Conservation (phyloP, 1,140 invertebrate species). For the Philaenus spumarius region DNA sequence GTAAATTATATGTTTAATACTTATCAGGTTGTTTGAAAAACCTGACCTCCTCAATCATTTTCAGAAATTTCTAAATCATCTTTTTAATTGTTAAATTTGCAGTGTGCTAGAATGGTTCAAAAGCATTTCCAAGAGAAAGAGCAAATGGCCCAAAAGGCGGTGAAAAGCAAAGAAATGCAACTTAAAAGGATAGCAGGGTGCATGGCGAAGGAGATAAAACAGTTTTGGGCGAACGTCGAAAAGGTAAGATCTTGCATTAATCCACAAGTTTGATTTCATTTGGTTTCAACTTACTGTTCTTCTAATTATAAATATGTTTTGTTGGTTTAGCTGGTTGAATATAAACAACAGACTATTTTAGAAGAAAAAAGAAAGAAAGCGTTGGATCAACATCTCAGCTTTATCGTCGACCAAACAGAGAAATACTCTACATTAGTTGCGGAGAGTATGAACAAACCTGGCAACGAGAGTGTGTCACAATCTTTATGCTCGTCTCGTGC, state of each 20-base stretch:
- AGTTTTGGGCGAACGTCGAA: slow-evolving; percentile 95
- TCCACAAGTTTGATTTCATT: too few relatives aligned
- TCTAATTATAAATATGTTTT: slow-evolving; percentile 19
- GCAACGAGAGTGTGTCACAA: slow-evolving; percentile 27
- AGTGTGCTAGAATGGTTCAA: slow-evolving; percentile 82
- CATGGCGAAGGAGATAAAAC: slow-evolving; percentile 88
- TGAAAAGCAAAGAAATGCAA: slow-evolving; percentile 85
- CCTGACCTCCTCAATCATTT: too few relatives aligned
- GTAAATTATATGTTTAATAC: too few relatives aligned
- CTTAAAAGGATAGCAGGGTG: slow-evolving; percentile 80
- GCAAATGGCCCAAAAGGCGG: slow-evolving; percentile 76
- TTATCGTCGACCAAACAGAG: slow-evolving; percentile 98
- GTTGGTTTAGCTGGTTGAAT: slow-evolving; percentile 74
- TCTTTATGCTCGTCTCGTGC: slow-evolving; percentile 39
- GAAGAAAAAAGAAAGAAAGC: slow-evolving; percentile 95
- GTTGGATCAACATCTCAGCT: slow-evolving; percentile 94
- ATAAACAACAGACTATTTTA: slow-evolving; percentile 83
- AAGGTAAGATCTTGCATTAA: too few relatives aligned
- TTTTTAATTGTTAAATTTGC: slow-evolving; percentile 23
- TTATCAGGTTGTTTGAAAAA: too few relatives aligned
- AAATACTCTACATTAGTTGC: slow-evolving; percentile 90
- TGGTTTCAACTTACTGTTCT: too few relatives aligned
- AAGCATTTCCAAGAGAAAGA: slow-evolving; percentile 96
- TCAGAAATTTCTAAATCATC: too few relatives aligned
- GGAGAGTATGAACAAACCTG: slow-evolving; percentile 67